A percentile compares a stretch with the other conserved stretches of the same genome.
phyloP scores from a whole-genome alignment of 2,797 vertebrate species.

The Pantherophis alleghaniensis region DNA sequence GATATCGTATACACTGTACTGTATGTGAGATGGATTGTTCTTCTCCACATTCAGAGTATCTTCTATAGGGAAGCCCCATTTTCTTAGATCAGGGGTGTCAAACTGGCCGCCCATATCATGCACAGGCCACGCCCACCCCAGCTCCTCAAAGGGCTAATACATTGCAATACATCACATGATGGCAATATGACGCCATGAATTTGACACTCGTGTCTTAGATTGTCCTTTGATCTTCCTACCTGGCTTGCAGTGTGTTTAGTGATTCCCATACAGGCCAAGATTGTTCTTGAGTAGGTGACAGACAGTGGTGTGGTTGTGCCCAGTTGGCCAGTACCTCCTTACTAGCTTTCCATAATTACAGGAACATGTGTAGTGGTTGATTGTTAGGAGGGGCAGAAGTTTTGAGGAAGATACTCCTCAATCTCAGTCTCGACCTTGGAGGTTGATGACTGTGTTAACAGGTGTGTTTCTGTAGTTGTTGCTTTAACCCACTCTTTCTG shows the following conservation, averaged over 20 bases:
- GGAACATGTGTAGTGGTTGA: background rate
- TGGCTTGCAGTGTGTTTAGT: background rate
- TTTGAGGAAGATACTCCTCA: background rate
- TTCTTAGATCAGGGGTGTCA: background rate
- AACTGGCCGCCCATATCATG: too few species aligned
- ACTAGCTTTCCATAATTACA: background rate
- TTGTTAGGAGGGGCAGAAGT: background rate
- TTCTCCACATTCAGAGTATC: background rate
- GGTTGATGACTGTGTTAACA: background rate
- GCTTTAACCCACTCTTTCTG: background rate
- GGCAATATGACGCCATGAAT: too few species aligned
- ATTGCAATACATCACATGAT: too few species aligned
- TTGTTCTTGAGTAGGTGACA: background rate
- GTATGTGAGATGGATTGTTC: background rate
- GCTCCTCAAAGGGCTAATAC: too few species aligned
- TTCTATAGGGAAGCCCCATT: background rate
- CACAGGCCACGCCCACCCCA: too few species aligned
- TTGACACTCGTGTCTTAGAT: background rate
- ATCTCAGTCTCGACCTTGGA: background rate
- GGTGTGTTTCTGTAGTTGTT: background rate
- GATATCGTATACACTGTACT: background rate
- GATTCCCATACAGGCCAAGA: background rate
- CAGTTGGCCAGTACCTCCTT: background rate
- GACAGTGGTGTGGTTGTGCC: background rate
- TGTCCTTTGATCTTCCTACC: background rate